phyloP scores from a whole-genome alignment of 1,140 invertebrate species.

The Heliconius eleuchia region DNA sequence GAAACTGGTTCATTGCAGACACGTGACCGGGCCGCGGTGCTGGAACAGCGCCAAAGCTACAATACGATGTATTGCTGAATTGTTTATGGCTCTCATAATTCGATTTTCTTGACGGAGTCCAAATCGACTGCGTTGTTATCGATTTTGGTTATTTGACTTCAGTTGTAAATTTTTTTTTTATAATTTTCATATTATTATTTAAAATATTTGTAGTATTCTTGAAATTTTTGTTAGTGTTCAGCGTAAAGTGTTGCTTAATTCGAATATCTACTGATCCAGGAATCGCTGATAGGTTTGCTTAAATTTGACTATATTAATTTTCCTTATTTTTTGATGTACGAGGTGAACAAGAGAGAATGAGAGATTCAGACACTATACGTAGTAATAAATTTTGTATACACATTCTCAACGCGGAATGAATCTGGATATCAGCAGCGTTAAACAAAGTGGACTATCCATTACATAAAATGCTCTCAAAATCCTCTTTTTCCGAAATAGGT shows the following conservation, averaged over 20 bases:
- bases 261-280: too few relatives aligned
- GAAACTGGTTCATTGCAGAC: slow-evolving; percentile 31
- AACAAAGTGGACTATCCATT: background rate
- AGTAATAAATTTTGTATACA: too few relatives aligned
- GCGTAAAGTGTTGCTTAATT: too few relatives aligned
- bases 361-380: too few relatives aligned
- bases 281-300: too few relatives aligned
- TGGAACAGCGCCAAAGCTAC: slow-evolving; percentile 11
- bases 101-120: background rate
- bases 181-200: too few relatives aligned
- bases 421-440: background rate
- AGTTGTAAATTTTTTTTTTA: background rate
- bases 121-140: slow-evolving; percentile 5
- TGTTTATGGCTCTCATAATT: slow-evolving; percentile 11
- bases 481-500: slow-evolving; percentile 9
- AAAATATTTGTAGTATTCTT: too few relatives aligned
- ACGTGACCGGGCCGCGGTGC: slow-evolving; percentile 7
- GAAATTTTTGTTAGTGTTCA: too few relatives aligned
- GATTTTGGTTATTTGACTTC: background rate
- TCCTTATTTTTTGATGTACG: too few relatives aligned
- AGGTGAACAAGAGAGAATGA: too few relatives aligned
- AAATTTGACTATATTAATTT: too few relatives aligned
- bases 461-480: background rate
- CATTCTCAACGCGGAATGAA: too few relatives aligned
- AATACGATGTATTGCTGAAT: slow-evolving; percentile 11